Percentiles rank a stretch among this genome's conserved stretches.
Evolutionary conservation across 2,888 invertebrate genomes (phyloP).

Genomic region (Oasisia sp.): DNA sequence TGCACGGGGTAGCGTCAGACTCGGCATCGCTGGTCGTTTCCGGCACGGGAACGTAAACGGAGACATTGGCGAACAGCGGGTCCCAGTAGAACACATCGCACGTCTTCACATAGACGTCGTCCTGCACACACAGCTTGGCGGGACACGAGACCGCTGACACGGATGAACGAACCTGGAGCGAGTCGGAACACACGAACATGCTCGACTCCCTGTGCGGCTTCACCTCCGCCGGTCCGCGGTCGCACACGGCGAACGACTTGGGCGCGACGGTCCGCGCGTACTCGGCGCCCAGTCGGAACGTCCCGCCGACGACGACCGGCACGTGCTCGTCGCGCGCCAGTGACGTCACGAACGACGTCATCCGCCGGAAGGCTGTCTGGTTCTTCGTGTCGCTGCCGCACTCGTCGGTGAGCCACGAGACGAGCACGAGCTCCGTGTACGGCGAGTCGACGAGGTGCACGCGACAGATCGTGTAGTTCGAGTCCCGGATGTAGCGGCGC

Average conservation of each 20-base stretch:
- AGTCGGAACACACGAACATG: not conserved
- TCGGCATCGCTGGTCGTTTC: not conserved
- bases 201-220: not conserved
- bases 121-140: not conserved
- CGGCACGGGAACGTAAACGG: not conserved
- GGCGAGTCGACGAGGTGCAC: not conserved
- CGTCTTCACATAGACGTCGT: not conserved
- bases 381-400: not conserved
- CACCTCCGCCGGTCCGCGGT: not conserved
- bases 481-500: not conserved
- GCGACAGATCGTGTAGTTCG: not conserved
- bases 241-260: not conserved
- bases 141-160: not conserved
- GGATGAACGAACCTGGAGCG: not conserved
- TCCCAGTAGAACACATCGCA: not conserved
- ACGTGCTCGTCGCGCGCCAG: not conserved
- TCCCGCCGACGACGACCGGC: not conserved
- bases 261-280: not conserved
- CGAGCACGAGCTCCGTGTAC: not conserved
- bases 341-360: constrained; percentile 1
- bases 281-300: not conserved
- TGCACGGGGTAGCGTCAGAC: not conserved
- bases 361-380: not conserved
- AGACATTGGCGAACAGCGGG: not conserved
- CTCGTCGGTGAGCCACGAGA: not conserved